Evolutionary conservation across 2,797 vertebrate genomes (phyloP), one percentile per base, ranked within the genome.

Genomic region (Myoxocephalus aenaeus): DNA sequence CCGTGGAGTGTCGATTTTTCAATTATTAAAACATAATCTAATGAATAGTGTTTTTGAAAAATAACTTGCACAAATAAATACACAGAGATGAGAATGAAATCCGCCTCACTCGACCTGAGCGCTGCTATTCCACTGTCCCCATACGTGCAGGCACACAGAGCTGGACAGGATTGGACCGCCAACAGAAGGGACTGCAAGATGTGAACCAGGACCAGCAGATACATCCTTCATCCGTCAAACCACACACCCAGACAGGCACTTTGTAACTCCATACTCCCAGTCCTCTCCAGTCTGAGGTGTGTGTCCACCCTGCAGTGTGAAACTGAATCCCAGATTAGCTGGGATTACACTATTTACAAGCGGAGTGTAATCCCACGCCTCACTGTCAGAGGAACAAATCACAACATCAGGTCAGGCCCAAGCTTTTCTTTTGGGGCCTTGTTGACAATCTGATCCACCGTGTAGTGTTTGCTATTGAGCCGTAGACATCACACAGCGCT

Each of bases 141-240:
- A 75, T 93, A 87, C 46, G 92, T 83, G 10, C 98, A 99, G 89
- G 90, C 92, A 77, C 97, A 99, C 75, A 93, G 93, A 11, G 93
- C 90, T 57, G 97, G 97, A 80, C 97, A 99, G 15, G 93, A 87
- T 29, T 64, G 46, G 44, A 83, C 75, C 64, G 68, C 88, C 81
- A 84, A 87, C 59, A 93, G 77, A 79, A 88, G 64, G n/a, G 91
- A 90, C 64, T 95, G 87, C 72, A 93, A 22, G 64, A 96, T n/a
- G 79, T 92, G 91, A 80, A 95, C 64, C 34, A 85, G 90, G 67
- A 94, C 4, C 80, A 96, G 77, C n/a, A 93, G 86, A 93, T 86
- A 83, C 96, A 98, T 98, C 75, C 50, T 85, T 90, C 83, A 86
- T n/a, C 44, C 77, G 54, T 80, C 8, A 8, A 70, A 73, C 38